A percentile compares a stretch with the other conserved stretches of the same genome.
These are phyloP conservation scores for Thymelicus lineola DNA, from an alignment of 2,888 invertebrate species.

Conservation along the genomic window DNA sequence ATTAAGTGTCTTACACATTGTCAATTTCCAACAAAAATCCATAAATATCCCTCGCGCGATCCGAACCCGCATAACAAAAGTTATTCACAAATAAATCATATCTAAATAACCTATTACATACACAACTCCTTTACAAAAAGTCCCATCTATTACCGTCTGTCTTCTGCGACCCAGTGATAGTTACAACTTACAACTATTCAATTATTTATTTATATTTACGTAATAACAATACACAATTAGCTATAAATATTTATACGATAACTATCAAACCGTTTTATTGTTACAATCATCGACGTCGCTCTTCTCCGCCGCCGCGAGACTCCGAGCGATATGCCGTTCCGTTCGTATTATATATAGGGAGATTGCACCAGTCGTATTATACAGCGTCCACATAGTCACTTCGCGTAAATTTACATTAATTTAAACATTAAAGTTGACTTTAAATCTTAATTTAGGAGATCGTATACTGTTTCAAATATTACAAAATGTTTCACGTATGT, in stretches of 20 bases:
- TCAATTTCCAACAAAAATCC: slow-evolving; percentile 6
- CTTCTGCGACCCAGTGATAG: slow-evolving; percentile 75
- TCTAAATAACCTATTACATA: slow-evolving; percentile 64
- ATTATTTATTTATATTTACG: slow-evolving; percentile 85
- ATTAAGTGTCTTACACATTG: not conserved
- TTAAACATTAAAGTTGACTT: slow-evolving; percentile 84
- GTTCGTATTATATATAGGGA: slow-evolving; percentile 59
- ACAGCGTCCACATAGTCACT: slow-evolving; percentile 76
- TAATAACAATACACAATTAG: slow-evolving; percentile 86
- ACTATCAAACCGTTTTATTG: slow-evolving; percentile 83
- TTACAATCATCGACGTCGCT: slow-evolving; percentile 74
- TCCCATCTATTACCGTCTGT: slow-evolving; percentile 62
- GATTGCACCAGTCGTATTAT: slow-evolving; percentile 70
- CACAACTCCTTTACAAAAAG: slow-evolving; percentile 71
- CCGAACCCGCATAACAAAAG: slow-evolving; percentile 50
- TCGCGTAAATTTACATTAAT: slow-evolving; percentile 68
- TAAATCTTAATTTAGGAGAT: slow-evolving; percentile 85
- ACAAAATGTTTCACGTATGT: slow-evolving; percentile 83
- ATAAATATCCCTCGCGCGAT: slow-evolving; percentile 33
- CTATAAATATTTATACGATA: slow-evolving; percentile 85
- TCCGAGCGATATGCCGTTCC: slow-evolving; percentile 67
- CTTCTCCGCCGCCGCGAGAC: slow-evolving; percentile 61
- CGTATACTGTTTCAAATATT: slow-evolving; percentile 86
- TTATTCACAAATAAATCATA: slow-evolving; percentile 54
- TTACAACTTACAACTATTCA: slow-evolving; percentile 83